Base-by-base conservation (phyloP, 2,888 invertebrate genomes). In the Microctonus hyperodae region DNA sequence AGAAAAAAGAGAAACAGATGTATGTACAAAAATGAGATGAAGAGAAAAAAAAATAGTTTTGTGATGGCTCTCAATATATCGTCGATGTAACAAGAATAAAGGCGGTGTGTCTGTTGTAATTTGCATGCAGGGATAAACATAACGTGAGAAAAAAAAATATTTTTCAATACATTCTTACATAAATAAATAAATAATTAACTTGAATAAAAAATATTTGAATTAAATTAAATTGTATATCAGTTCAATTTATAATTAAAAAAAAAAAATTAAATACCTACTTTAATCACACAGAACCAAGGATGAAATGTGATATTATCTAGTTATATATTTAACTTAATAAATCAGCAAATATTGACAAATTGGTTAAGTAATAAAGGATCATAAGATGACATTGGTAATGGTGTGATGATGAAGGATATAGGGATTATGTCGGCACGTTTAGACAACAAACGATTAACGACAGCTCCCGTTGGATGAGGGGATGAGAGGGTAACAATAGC, bases 401-500 rank as follows among this genome's bases (percentile, higher is more conserved):
- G 69, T 25, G 51, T 69, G 23, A 13, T 35, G 40, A 40, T 20
- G 25, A 13, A 31, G 23, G 31, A 53, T 62, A 44, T 69, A 68
- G 69, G 70, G 73, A 75, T 75, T 74, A 72, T 75, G 69, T 58
- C 68, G 75, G 75, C 73, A 76, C 76, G 77, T 78, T 78, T 77
- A 79, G 77, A 79, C 79, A 81, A 81, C 79, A 77, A 79, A 76
- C 80, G 79, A 81, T 82, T 79, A 81, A 80, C 79, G 79, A 75
- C 75, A 74, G 75, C 73, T 48, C 57, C 64, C n/a, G n/a, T n/a
- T n/a, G n/a, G n/a, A 56, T 48, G 57, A 59, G 58, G 64, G 62
- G 40, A 62, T 35, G 44, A 22, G 59, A 51, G 62, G 23, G 60
- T 33, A 31, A 61, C 50, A 63, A 28, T 37, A 44, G 28, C 7